Conservation (phyloP, 2,888 invertebrate genomes). For the Eutolmus rufibarbis region DNA sequence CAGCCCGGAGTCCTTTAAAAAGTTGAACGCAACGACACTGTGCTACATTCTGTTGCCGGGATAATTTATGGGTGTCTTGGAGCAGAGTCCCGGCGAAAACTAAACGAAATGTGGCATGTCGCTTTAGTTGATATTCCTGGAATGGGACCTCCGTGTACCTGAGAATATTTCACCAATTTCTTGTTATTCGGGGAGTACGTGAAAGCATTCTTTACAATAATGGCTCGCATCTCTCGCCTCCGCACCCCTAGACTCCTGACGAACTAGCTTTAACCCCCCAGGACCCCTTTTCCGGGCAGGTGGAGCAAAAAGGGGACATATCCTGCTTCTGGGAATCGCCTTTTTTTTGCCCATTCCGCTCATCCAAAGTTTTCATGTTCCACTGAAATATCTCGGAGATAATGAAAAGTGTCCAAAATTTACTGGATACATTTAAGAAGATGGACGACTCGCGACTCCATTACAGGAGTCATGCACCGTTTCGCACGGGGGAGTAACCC, state of each 20-base stretch:
- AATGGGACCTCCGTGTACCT: not conserved
- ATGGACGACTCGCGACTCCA: not conserved
- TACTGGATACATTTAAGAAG: not conserved
- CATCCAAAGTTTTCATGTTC: not conserved
- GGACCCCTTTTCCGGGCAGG: not conserved
- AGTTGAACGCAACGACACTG: constrained; percentile 35
- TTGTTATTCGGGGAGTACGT: not conserved
- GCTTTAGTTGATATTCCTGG: not conserved
- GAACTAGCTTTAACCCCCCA: not conserved
- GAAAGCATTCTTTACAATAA: constrained; percentile 1
- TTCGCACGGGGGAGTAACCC: not conserved
- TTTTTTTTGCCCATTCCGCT: not conserved
- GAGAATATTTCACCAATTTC: not conserved
- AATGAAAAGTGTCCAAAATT: not conserved
- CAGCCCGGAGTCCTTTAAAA: constrained; percentile 33
- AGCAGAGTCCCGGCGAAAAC: not conserved
- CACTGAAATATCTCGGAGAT: not conserved
- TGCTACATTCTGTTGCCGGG: constrained; percentile 22
- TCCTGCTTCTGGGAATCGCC: not conserved
- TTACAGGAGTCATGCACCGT: not conserved
- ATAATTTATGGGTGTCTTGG: constrained; percentile 38
- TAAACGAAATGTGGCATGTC: not conserved
- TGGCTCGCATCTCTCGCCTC: not conserved
- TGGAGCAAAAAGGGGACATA: not conserved
- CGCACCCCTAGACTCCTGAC: not conserved